Base-by-base conservation (phyloP, 2,888 invertebrate species). In the Agriopis aurantiaria region DNA sequence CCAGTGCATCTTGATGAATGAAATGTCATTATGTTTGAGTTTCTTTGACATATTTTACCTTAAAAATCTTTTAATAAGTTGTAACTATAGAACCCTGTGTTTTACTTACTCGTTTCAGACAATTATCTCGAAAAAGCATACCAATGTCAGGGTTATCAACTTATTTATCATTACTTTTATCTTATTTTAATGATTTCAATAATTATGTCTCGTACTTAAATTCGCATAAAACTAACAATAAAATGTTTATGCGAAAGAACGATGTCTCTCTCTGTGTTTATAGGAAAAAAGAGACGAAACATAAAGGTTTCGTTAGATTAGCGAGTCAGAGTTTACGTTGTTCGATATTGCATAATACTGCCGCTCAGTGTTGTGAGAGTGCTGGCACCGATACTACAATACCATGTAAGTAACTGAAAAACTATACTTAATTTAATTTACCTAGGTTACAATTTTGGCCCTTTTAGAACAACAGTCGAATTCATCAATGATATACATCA, bases 91-190 rank as follows among this genome's bases (percentile, higher is more conserved):
- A 46, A 46, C 12, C 46, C 10, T 11, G 46, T 46, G 46, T 3
- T 0, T 45, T 17, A 11, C 11, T 2, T 45, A 17, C n/a, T 23
- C 43, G 43, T 57, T 58, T 58, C 23, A 23, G 23, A 12, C 43
- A 53, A 48, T 65, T 66, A 68, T 72, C 53, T 69, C 14, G 66
- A 72, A 61, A 66, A n/a, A 61, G 45, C 45, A 57, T 52, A 59
- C 65, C 69, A 75, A 69, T 75, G 73, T 73, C 71, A 72, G 71
- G 76, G 77, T 75, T 78, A 77, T 77, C 77, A 66, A 52, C 3
- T 6, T 45, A 67, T 71, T 56, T 66, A 71, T 74, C 68, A 68
- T 67, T 41, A 40, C 17, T 60, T 64, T 65, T 55, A 62, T 62
- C 59, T 60, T 49, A 67, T 61, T 49, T 41, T 49, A 46, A 48